A percentile compares a stretch with the other conserved stretches of the same genome.
Evolutionary conservation across 2,888 invertebrate genomes (phyloP).

Genomic region (Adela reaumurella): DNA sequence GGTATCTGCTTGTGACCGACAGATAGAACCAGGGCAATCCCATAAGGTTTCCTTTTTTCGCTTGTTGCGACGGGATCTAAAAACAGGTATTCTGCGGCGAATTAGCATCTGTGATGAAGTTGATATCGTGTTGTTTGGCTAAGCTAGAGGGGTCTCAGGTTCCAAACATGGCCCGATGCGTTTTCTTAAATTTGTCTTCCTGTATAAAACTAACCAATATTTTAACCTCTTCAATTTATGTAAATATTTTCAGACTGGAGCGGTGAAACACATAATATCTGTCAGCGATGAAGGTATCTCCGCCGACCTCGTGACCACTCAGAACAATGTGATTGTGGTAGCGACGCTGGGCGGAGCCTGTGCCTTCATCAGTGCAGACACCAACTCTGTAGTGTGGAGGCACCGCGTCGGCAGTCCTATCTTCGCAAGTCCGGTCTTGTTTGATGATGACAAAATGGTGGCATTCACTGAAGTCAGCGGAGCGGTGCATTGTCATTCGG

Average conservation of each 20-base stretch:
- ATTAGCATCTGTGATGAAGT: no score
- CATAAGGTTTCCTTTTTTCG: no score
- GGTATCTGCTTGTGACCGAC: no score
- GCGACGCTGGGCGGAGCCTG: constrained; percentile 61
- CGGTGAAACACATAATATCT: constrained; percentile 25
- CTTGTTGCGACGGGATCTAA: no score
- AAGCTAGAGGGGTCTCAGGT: no score
- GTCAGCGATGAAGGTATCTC: constrained; percentile 45
- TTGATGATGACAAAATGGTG: constrained; percentile 50
- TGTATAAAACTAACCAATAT: no score
- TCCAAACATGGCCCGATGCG: no score
- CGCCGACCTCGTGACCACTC: constrained; percentile 38
- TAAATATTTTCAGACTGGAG: constrained; percentile 37
- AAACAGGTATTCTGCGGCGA: no score
- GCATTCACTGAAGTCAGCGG: constrained; percentile 57
- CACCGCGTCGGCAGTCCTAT: constrained; percentile 57
- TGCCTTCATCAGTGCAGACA: constrained; percentile 44
- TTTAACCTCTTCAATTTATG: no score
- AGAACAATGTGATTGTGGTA: constrained; percentile 33
- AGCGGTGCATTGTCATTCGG: constrained; percentile 48
- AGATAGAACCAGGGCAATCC: no score
- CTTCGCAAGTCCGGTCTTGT: constrained; percentile 60
- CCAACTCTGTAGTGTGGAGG: constrained; percentile 58
- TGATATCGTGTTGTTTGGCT: no score
- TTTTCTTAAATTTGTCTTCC: no score